These are phyloP conservation scores for Oncorhynchus keta DNA, from an alignment of 2,113 vertebrate genomes.

Conservation along the genomic window DNA sequence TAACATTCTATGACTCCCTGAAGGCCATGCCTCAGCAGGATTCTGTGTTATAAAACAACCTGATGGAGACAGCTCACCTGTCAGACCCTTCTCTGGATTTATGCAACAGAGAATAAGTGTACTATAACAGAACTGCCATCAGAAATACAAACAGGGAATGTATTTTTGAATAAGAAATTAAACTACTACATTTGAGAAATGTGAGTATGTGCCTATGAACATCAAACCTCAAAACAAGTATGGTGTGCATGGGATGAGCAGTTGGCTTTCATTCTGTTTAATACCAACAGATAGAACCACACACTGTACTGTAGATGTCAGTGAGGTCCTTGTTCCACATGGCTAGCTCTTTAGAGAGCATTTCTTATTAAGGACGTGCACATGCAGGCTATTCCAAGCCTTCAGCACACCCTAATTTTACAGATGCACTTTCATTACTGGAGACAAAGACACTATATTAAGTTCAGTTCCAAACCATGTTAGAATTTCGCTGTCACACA, in stretches of 20 bases:
- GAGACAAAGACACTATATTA: slow-evolving; percentile 25
- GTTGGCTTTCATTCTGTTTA: background rate
- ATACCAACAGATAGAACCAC: slow-evolving; percentile 1
- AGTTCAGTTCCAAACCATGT: slow-evolving; percentile 7
- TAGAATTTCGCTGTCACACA: background rate
- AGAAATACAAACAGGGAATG: no score
- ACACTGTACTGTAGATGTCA: slow-evolving; percentile 15
- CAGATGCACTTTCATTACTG: slow-evolving; percentile 24
- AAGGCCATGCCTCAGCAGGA: background rate
- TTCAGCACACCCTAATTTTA: background rate
- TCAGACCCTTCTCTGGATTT: no score
- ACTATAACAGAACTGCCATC: no score
- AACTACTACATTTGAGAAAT: no score
- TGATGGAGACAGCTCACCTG: no score
- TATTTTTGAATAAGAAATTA: no score
- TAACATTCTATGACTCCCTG: slow-evolving; percentile 40
- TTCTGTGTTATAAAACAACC: no score
- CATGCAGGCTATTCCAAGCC: slow-evolving; percentile 20
- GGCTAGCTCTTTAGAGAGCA: slow-evolving; percentile 2
- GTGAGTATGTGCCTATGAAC: no score
- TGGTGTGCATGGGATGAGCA: no score
- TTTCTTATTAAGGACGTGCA: background rate
- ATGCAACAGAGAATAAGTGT: no score
- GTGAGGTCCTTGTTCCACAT: slow-evolving; percentile 8
- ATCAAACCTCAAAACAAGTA: no score